Evolutionary conservation across 2,113 vertebrate genomes (phyloP).

Genomic region (Cisticola juncidis): DNA sequence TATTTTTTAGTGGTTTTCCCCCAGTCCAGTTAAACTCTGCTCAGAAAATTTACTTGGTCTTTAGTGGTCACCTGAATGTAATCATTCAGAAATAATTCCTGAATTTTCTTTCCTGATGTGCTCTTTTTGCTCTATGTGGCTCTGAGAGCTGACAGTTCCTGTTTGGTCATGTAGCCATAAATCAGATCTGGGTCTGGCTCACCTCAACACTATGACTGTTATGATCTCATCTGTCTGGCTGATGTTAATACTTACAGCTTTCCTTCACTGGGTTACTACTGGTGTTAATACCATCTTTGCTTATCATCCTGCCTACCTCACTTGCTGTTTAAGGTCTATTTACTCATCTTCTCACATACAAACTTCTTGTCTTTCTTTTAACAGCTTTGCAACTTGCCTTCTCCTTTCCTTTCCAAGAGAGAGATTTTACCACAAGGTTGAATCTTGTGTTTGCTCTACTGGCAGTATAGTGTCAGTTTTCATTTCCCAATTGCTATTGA

Average conservation of each 20-base stretch:
- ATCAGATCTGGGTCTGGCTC: not conserved
- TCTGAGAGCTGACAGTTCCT: not conserved
- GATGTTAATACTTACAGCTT: not conserved
- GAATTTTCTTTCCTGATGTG: not conserved
- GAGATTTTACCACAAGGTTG: not conserved
- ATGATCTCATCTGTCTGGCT: conserved; percentile 15
- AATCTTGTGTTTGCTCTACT: not conserved
- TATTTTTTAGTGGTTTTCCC: not conserved
- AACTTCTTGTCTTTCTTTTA: not conserved
- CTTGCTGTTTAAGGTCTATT: not conserved
- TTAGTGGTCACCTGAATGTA: not conserved
- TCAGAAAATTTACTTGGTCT: not conserved
- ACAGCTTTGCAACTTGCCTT: not conserved
- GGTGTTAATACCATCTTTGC: not conserved
- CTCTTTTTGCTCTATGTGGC: not conserved
- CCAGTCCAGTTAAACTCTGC: not conserved
- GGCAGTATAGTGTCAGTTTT: not conserved
- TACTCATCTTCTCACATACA: not conserved
- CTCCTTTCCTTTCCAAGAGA: not conserved
- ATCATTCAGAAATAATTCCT: not conserved
- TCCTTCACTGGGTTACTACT: not conserved
- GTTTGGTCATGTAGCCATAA: not conserved
- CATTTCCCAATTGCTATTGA: not conserved
- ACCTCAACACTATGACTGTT: not conserved
- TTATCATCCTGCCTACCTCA: not conserved